Percentiles rank a stretch among this genome's conserved stretches.
Evolutionary conservation across 2,888 invertebrate species (phyloP).

Genomic region (Hydroisotoma schaefferi): DNA sequence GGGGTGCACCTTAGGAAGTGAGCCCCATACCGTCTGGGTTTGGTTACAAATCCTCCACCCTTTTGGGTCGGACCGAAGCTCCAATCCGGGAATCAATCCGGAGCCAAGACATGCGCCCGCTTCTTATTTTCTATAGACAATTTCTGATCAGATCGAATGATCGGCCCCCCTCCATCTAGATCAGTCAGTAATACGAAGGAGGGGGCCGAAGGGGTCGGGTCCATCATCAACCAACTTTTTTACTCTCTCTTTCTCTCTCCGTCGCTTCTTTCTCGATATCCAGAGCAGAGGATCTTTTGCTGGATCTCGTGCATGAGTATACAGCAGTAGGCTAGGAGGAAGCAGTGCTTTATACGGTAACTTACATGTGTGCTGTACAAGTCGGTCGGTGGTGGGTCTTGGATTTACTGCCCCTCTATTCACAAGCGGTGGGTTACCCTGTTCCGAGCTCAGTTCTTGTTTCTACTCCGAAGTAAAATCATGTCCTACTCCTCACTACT

Average conservation of each 20-base stretch:
- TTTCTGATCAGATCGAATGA: slow-evolving; percentile 49
- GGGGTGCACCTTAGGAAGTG: slow-evolving; percentile 12
- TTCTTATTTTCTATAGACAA: slow-evolving; percentile 49
- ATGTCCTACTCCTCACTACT: slow-evolving; percentile 46
- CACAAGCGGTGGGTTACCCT: too few species aligned
- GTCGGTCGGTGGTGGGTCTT: too few species aligned
- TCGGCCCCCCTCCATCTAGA: slow-evolving; percentile 43
- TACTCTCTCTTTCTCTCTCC: too few species aligned
- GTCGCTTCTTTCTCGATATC: too few species aligned
- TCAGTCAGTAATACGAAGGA: slow-evolving; percentile 39
- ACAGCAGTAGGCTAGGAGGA: too few species aligned
- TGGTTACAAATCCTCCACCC: slow-evolving; percentile 49
- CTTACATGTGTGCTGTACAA: too few species aligned
- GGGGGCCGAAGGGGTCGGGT: slow-evolving; percentile 26
- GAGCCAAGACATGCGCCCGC: slow-evolving; percentile 48
- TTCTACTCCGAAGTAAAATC: slow-evolving; percentile 48
- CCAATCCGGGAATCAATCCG: slow-evolving; percentile 49
- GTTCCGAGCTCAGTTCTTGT: slow-evolving; percentile 46
- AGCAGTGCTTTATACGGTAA: too few species aligned
- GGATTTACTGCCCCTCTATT: slow-evolving; percentile 44
- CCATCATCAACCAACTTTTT: neutral
- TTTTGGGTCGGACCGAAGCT: slow-evolving; percentile 47
- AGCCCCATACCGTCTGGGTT: slow-evolving; percentile 43
- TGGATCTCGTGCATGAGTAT: too few species aligned
- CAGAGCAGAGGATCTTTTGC: slow-evolving; percentile 19